Base-by-base conservation (phyloP, 2,113 vertebrate species). In the Columba livia region DNA sequence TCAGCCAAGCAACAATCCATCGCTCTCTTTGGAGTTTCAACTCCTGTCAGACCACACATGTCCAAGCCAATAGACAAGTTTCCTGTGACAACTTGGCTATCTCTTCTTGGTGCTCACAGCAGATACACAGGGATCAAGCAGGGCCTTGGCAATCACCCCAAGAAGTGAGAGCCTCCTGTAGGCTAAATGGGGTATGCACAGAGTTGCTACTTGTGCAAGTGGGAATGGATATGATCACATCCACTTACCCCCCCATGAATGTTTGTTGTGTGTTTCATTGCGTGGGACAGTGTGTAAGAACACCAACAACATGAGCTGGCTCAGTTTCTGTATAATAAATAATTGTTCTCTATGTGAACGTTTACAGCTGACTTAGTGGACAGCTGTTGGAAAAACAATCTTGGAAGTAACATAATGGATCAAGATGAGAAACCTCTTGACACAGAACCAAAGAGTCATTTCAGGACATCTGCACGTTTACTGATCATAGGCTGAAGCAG, bases 381-480 rank as follows among this genome's bases (percentile, higher is more conserved):
- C 86, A 77, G 62, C 58, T 79, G 62, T 57, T 89, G 78, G 66
- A 72, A 87, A 90, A 97, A 85, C 15, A 71, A 44, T 71, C 80
- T 90, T 79, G 25, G 21, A 84, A 92, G 26, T 42, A 91, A 64
- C 44, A 60, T 15, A 71, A 67, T 9, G 5, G 36, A 91, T 69
- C 10, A 61, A 89, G 28, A 72, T 20, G 40, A 82, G 72, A 93
- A 96, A 61, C 25, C 48, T 85, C 61, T 92, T 93, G 66, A 91
- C 65, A 75, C 20, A 9, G 57, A 92, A 57, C 84, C 64, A 82
- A 40, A 71, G 26, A 82, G 71, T 79, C 2, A 62, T 79, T 94
- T 81, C 88, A 86, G 75, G 80, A 90, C 69, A 90, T 66, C 88
- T 93, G 64, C n/a, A 32, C 56, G 7, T 84, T 90, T 94, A n/a